Percentiles rank a stretch among this genome's conserved stretches.
These are phyloP conservation scores for Aplocera efformata DNA, from an alignment of 2,888 invertebrate genomes.

Conservation along the genomic window DNA sequence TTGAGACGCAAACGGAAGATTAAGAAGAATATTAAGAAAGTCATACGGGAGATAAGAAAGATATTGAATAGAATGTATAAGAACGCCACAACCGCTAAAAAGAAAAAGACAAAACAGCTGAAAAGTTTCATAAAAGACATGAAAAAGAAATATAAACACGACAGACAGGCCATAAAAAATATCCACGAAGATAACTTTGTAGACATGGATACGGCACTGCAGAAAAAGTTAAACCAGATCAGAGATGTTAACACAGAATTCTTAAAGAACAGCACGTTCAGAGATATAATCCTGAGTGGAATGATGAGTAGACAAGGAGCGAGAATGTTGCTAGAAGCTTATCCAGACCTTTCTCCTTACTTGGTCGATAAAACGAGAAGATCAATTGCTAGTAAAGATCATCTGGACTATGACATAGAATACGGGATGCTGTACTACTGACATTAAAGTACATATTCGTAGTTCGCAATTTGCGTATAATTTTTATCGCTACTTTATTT, in stretches of 20 bases:
- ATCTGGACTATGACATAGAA: conserved; percentile 58
- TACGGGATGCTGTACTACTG: conserved; percentile 55
- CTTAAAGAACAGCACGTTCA: conserved; percentile 50
- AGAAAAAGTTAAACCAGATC: conserved; percentile 43
- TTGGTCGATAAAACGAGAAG: conserved; percentile 29
- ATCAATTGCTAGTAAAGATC: conserved; percentile 26
- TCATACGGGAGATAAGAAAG: conserved; percentile 50
- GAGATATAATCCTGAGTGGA: conserved; percentile 53
- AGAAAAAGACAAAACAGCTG: conserved; percentile 55
- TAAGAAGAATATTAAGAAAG: conserved; percentile 48
- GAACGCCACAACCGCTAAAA: conserved; percentile 50
- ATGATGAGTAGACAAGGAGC: conserved; percentile 41
- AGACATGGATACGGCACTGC: conserved; percentile 45
- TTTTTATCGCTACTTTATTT: not conserved
- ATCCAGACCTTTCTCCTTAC: conserved; percentile 48
- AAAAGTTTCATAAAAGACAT: conserved; percentile 57
- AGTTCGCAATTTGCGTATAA: conserved; percentile 6
- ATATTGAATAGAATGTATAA: conserved; percentile 49
- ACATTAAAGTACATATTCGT: conserved; percentile 34
- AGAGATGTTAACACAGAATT: conserved; percentile 46
- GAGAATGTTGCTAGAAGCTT: conserved; percentile 45
- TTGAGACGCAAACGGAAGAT: conserved; percentile 50
- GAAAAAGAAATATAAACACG: conserved; percentile 55
- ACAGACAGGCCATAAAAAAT: conserved; percentile 50
- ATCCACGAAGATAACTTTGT: conserved; percentile 51